Evolutionary conservation across 2,113 vertebrate species (phyloP).

Genomic region (Columbina picui): DNA sequence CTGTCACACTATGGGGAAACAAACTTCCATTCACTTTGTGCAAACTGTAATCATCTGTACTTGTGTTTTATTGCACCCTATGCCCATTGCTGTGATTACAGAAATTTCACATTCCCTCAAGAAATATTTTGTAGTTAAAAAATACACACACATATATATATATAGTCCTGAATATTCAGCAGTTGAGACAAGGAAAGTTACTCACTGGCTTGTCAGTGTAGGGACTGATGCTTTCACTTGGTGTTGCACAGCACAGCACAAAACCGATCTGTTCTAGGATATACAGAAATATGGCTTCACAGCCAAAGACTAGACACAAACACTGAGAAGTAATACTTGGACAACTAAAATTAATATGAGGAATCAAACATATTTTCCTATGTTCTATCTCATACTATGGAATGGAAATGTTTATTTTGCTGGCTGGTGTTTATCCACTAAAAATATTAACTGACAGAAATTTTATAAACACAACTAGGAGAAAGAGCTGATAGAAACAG

Average conservation of each 20-base stretch:
- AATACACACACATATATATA: neutral
- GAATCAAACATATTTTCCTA: neutral
- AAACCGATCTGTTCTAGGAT: neutral
- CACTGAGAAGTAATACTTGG: neutral
- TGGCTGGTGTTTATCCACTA: neutral
- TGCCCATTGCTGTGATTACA: neutral
- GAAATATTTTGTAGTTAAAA: neutral
- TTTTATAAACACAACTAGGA: neutral
- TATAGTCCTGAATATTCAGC: neutral
- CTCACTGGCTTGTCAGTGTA: neutral
- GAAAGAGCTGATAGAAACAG: constrained; percentile 5
- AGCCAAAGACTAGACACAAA: neutral
- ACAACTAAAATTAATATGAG: neutral
- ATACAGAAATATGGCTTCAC: neutral
- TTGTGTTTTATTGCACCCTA: neutral
- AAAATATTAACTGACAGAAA: constrained; percentile 2
- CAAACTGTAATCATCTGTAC: neutral
- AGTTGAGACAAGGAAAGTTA: neutral
- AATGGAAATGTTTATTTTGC: constrained; percentile 19
- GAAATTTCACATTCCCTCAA: neutral
- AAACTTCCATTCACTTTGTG: constrained; percentile 3
- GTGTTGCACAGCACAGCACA: neutral
- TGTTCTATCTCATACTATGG: neutral
- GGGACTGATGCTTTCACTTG: neutral
- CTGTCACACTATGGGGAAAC: neutral